Percentiles rank a stretch among this genome's conserved stretches.
These are phyloP conservation scores for Zoanthus sociatus DNA, from an alignment of 92 coral and sea anemone species.

Conservation along the genomic window DNA sequence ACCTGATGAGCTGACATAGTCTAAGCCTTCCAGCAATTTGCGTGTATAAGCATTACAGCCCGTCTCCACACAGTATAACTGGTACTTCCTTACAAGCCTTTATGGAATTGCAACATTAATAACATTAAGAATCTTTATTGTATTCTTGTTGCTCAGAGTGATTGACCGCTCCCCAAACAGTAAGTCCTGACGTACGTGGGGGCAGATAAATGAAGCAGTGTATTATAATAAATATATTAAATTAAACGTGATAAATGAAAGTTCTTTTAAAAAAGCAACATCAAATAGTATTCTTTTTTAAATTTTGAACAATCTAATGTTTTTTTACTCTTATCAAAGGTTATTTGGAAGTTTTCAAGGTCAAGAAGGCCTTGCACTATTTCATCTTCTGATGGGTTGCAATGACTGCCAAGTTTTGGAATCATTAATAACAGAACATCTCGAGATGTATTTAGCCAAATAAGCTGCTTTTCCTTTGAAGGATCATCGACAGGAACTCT, in stretches of 20 bases:
- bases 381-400: neutral
- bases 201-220: slow-evolving; percentile 27
- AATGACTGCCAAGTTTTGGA: no score
- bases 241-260: no score
- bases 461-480: neutral
- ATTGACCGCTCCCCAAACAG: slow-evolving; percentile 24
- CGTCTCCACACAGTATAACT: slow-evolving; percentile 47
- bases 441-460: neutral
- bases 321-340: no score
- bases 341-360: no score
- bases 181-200: slow-evolving; percentile 45
- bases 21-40: slow-evolving; percentile 53
- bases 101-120: slow-evolving; percentile 44
- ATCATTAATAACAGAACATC: no score
- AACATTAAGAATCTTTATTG: slow-evolving; percentile 51
- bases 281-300: no score
- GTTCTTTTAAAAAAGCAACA: no score
- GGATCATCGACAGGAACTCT: neutral
- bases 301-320: no score
- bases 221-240: no score
- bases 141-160: slow-evolving; percentile 29
- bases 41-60: slow-evolving; percentile 47
- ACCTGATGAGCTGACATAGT: slow-evolving; percentile 56
- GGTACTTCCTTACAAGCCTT: slow-evolving; percentile 56
- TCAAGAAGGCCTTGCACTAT: no score